Percentiles rank a stretch among this genome's conserved stretches.
Conservation (phyloP, 1,140 invertebrate species). For the Ostrea denselamellosa region DNA sequence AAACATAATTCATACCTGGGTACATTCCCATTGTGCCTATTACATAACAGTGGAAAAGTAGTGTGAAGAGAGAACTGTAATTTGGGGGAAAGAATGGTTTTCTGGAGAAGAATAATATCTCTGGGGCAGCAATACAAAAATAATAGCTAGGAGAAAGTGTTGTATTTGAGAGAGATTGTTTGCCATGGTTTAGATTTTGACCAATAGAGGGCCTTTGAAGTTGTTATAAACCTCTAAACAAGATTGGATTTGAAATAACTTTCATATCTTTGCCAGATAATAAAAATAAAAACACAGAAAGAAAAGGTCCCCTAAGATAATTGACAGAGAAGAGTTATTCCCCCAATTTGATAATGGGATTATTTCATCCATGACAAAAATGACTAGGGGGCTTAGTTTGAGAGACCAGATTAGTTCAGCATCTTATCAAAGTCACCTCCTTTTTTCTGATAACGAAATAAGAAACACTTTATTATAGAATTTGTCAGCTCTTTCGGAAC, state of each 20-base stretch:
- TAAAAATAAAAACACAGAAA: constrained; percentile 2
- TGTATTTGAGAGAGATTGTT: constrained; percentile 11
- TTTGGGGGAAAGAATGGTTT: constrained; percentile 41
- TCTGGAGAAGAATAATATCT: constrained; percentile 40
- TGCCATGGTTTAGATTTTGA: constrained; percentile 11
- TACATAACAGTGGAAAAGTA: constrained; percentile 42
- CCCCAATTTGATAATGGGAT: constrained; percentile 23
- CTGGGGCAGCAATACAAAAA: constrained; percentile 38
- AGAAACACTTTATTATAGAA: constrained; percentile 36
- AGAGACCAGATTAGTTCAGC: constrained; percentile 9
- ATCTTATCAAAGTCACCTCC: constrained; percentile 33
- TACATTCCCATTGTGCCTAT: constrained; percentile 38
- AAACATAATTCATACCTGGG: constrained; percentile 45
- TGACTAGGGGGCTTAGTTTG: constrained; percentile 7
- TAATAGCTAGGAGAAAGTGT: constrained; percentile 24
- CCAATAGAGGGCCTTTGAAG: constrained; percentile 15
- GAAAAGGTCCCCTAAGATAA: background rate
- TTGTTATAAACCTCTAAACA: constrained; percentile 30
- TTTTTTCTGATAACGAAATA: constrained; percentile 27
- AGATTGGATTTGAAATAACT: constrained; percentile 39
- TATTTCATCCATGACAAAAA: constrained; percentile 28
- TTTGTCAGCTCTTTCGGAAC: constrained; percentile 31
- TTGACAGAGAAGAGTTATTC: constrained; percentile 29
- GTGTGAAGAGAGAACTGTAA: constrained; percentile 46
- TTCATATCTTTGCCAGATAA: constrained; percentile 36